Base-by-base conservation (phyloP, 2,797 vertebrate species). In the Arctocebus calabarensis region DNA sequence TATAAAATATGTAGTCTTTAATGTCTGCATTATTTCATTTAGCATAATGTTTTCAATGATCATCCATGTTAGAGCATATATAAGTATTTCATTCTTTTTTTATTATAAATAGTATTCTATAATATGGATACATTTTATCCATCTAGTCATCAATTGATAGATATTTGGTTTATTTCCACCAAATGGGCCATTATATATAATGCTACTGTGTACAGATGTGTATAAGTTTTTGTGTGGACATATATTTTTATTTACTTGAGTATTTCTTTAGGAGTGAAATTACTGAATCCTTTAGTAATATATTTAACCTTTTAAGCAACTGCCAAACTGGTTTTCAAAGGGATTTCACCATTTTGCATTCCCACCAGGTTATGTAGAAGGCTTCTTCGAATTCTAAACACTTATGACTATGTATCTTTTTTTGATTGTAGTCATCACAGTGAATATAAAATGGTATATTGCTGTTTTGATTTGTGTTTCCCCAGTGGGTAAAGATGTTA, bases 31-130 rank as follows among this genome's bases (percentile, higher is more conserved):
- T 70, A 70, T 84, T 92, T 79, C 34, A 32, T 62, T 61, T 75
- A 89, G n/a, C 10, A n/a, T 79, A 64, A 77, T 40, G 13, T 52
- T 92, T 92, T 88, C 55, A 95, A 64, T 8, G 34, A 37, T 84
- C 20, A 73, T 62, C 6, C 2, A 43, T 88, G 16, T 52, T 92
- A 22, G 84, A n/a, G 27, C 5, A 12, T 71, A 10, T 73, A n/a
- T 81, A 1, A 34, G 40, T 59, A 20, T 22, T 32, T 77, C 4
- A 19, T 94, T 84, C 22, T 34, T 29, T 78, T 70, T 22, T 73
- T 57, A 34, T 70, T 52, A 7, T 29, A 9, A n/a, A 45, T 87
- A 61, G 61, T 84, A 34, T 19, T 71, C 32, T 17, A 0, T 59
- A 84, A 11, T 70, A 1, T 90, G 43, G 22, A 29, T 45, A 32